A percentile compares a stretch with the other conserved stretches of the same genome.
These are phyloP conservation scores for Gallinago undulata DNA, from an alignment of 2,113 vertebrate genomes.

Conservation along the genomic window DNA sequence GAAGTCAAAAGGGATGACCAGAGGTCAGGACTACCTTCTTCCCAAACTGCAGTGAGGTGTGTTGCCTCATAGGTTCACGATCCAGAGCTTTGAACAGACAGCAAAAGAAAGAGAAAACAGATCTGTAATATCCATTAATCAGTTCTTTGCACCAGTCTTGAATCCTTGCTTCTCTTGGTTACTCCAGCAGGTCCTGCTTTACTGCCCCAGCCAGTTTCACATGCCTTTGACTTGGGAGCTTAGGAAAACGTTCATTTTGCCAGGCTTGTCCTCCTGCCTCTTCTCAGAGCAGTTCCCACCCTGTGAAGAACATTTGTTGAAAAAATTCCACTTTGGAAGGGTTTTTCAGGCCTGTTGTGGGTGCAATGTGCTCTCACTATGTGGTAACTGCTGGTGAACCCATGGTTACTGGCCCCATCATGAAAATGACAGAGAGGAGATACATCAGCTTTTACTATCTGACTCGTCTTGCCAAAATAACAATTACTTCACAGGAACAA, in stretches of 20 bases:
- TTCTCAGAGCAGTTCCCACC: conserved; percentile 31
- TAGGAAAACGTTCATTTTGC: conserved; percentile 31
- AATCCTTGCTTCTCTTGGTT: background rate
- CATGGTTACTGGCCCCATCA: background rate
- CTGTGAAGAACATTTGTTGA: background rate
- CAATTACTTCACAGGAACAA: background rate
- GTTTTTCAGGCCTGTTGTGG: background rate
- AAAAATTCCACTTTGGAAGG: background rate
- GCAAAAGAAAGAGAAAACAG: background rate
- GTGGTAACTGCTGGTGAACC: background rate
- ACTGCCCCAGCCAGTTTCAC: conserved; percentile 42
- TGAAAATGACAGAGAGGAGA: background rate
- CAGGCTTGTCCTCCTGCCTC: background rate
- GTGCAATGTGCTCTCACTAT: background rate
- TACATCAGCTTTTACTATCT: background rate
- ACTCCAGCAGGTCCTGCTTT: conserved; percentile 40
- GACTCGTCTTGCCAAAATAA: background rate
- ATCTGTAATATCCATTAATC: background rate
- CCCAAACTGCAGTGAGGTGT: background rate
- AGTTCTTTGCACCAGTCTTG: background rate
- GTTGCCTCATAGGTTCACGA: rapidly evolving
- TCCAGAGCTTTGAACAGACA: background rate
- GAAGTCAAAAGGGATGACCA: background rate
- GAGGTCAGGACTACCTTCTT: background rate
- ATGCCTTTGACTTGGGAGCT: background rate